Percentiles rank a stretch among this genome's conserved stretches.
These are phyloP conservation scores for Nemapogon koenigi DNA, from an alignment of 2,888 invertebrate genomes.

Conservation along the genomic window DNA sequence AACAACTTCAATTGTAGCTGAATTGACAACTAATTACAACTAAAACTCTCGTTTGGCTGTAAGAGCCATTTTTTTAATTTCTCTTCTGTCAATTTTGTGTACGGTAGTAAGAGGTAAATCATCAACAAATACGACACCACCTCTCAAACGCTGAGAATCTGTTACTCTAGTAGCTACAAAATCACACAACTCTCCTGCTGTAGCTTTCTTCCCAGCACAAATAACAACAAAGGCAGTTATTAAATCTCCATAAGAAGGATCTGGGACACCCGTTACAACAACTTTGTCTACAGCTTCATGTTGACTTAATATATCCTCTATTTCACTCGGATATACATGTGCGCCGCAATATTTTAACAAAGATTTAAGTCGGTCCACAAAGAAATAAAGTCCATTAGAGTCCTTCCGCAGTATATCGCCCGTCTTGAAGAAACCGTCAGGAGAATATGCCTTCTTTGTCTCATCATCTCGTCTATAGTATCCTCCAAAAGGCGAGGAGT, in stretches of 20 bases:
- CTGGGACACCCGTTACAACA: background rate
- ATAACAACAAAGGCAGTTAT: background rate
- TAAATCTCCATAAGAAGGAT: background rate
- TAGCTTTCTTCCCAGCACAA: background rate
- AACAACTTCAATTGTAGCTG: too few relatives aligned
- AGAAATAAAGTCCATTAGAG: constrained; percentile 27
- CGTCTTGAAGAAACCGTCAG: constrained; percentile 32
- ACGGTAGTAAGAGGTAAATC: constrained; percentile 1
- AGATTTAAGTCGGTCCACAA: constrained; percentile 15
- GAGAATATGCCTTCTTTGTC: constrained; percentile 25
- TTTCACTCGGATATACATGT: constrained; percentile 1
- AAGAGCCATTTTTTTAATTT: background rate
- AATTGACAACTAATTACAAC: too few relatives aligned
- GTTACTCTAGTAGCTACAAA: background rate
- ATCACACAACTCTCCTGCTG: background rate
- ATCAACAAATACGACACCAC: constrained; percentile 2
- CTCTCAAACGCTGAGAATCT: constrained; percentile 1
- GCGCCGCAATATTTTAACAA: background rate
- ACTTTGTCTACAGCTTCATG: background rate
- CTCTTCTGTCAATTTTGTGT: background rate
- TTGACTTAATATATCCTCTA: background rate
- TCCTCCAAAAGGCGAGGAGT: constrained; percentile 15
- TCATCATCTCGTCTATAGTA: constrained; percentile 31
- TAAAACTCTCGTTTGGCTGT: too few relatives aligned
- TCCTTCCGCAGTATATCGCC: constrained; percentile 32